phyloP scores from a whole-genome alignment of 1,140 invertebrate species.

The Spodoptera litura region DNA sequence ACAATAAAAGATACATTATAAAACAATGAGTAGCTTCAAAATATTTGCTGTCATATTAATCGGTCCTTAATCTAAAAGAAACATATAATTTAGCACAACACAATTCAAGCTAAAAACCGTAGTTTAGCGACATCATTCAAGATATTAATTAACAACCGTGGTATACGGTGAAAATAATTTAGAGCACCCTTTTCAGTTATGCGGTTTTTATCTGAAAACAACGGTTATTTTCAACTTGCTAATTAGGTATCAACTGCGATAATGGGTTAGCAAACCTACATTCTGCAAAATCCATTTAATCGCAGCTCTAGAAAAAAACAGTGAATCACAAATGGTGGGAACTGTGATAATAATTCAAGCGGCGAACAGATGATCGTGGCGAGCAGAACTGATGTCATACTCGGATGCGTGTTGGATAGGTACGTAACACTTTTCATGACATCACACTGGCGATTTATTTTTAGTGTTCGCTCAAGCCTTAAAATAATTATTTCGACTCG shows the following conservation, averaged over 20 bases:
- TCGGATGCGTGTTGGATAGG: constrained; percentile 67
- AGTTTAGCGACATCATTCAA: constrained; percentile 1
- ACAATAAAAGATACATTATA: constrained; percentile 22
- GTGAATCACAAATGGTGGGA: constrained; percentile 60
- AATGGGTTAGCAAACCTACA: constrained; percentile 37
- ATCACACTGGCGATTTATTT: constrained; percentile 79
- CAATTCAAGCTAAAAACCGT: background rate
- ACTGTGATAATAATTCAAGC: constrained; percentile 69
- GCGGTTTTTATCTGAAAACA: constrained; percentile 25
- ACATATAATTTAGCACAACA: background rate
- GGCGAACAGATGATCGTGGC: constrained; percentile 68
- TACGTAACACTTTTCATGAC: constrained; percentile 80
- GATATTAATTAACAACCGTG: constrained; percentile 3
- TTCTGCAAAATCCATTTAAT: constrained; percentile 43
- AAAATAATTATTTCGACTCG: constrained; percentile 70
- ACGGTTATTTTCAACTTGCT: background rate
- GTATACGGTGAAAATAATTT: background rate
- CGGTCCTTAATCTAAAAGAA: constrained; percentile 4
- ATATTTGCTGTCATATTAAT: background rate
- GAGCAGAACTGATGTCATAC: constrained; percentile 79
- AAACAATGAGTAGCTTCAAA: background rate
- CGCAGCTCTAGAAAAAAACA: constrained; percentile 49
- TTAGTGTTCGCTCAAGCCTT: constrained; percentile 75
- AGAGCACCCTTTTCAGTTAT: background rate
- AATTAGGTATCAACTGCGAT: constrained; percentile 30